Conservation (phyloP, 2,113 vertebrate species). For the Pachyramphus minor region DNA sequence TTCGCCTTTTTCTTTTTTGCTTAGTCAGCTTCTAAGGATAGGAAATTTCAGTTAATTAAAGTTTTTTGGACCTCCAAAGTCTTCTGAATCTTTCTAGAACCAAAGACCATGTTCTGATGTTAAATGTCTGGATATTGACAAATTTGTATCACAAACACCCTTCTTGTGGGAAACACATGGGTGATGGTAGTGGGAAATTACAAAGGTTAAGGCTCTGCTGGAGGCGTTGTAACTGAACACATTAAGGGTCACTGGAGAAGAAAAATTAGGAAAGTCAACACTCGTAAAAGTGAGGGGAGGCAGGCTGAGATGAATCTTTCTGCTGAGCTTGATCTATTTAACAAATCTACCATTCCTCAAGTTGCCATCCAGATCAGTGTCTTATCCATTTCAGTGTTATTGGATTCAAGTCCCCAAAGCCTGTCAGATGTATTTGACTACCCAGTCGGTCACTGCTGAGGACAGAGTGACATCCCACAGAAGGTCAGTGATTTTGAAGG, state of each 20-base stretch:
- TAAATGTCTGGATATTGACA: not conserved
- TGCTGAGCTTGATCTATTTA: not conserved
- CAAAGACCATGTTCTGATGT: not conserved
- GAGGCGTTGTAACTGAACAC: not conserved
- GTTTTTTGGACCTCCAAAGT: not conserved
- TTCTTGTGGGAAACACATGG: not conserved
- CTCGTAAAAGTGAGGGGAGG: not conserved
- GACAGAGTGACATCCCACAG: not conserved
- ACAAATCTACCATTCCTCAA: not conserved
- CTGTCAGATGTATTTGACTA: not conserved
- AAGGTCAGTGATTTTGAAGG: not conserved
- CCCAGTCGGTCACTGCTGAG: not conserved
- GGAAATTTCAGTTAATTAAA: not conserved
- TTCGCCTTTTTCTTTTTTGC: not conserved
- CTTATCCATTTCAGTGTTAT: not conserved
- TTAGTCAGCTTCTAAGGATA: not conserved
- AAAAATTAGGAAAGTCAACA: not conserved
- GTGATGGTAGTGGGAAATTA: not conserved
- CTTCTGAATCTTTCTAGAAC: not conserved
- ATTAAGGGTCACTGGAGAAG: not conserved
- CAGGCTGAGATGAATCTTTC: not conserved
- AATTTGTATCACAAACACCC: not conserved
- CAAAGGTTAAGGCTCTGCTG: not conserved
- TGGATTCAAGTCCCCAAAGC: not conserved
- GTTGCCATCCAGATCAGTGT: not conserved